Conservation (phyloP, 2,797 vertebrate genomes). For the Bradypodion pumilum region DNA sequence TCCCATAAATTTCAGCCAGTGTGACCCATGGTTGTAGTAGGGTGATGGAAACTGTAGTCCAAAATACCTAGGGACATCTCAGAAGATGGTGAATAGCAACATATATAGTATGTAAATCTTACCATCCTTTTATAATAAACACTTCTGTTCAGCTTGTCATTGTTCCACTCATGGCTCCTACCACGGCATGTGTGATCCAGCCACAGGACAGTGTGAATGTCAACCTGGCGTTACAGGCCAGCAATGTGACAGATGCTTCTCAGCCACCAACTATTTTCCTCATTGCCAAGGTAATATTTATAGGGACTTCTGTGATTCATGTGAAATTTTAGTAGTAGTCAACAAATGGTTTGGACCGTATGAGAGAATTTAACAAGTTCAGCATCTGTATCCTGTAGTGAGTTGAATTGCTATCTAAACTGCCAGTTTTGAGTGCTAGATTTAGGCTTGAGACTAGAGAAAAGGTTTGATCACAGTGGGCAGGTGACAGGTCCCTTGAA, state of each 20-base stretch:
- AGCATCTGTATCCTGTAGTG: not conserved
- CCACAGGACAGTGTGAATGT: constrained; percentile 84
- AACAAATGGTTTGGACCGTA: fast-evolving
- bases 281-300: constrained; percentile 79
- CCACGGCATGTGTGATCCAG: constrained; percentile 71
- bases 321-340: not conserved
- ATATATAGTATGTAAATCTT: not conserved
- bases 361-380: not conserved
- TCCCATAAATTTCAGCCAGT: not conserved
- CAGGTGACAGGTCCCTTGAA: not conserved
- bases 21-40: not conserved
- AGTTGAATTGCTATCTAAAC: not conserved
- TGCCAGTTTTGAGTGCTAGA: not conserved
- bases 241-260: constrained; percentile 82
- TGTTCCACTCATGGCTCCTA: constrained; percentile 82
- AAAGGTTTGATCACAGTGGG: too few species aligned
- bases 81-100: not conserved
- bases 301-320: not conserved
- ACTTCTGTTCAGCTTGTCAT: constrained; percentile 77
- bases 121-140: not conserved
- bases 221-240: constrained; percentile 77
- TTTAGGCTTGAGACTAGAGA: not conserved
- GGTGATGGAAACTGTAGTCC: not conserved
- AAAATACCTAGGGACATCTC: not conserved
- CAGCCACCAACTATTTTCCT: constrained; percentile 78